These are phyloP conservation scores for Xanthia togata DNA, from an alignment of 2,888 invertebrate genomes.

Conservation along the genomic window DNA sequence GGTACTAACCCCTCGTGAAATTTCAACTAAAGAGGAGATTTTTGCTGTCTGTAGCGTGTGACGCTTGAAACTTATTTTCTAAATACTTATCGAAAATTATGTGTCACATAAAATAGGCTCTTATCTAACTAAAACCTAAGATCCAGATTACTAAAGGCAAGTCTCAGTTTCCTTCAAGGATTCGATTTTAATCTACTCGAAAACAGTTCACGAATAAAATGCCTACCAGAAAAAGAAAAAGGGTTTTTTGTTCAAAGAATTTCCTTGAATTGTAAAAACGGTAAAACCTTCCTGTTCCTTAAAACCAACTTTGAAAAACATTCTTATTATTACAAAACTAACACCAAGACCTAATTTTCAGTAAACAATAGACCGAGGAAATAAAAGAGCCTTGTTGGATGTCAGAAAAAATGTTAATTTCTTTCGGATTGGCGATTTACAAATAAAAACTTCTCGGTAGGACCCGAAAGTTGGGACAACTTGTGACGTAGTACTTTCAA, in stretches of 20 bases:
- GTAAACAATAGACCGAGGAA: slow-evolving; percentile 50
- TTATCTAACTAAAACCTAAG: no score
- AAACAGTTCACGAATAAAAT: slow-evolving; percentile 8
- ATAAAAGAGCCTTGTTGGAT: slow-evolving; percentile 48
- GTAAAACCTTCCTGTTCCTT: slow-evolving; percentile 5
- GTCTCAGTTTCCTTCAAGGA: not conserved
- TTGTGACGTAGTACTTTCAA: slow-evolving; percentile 40
- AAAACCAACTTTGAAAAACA: slow-evolving; percentile 27
- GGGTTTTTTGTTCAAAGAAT: slow-evolving; percentile 1
- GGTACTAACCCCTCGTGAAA: no score
- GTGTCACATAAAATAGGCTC: no score
- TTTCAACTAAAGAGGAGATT: no score
- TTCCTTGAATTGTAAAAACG: slow-evolving; percentile 1
- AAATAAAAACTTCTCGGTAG: slow-evolving; percentile 62
- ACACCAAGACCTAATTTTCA: slow-evolving; percentile 50
- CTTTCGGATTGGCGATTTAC: slow-evolving; percentile 65
- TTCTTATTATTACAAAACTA: slow-evolving; percentile 41
- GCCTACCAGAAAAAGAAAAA: not conserved
- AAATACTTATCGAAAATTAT: no score
- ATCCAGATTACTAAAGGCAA: no score
- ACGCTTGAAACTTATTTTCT: no score
- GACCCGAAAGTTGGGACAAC: slow-evolving; percentile 41
- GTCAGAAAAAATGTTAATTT: slow-evolving; percentile 68
- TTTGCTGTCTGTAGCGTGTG: no score
- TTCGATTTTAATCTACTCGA: slow-evolving; percentile 25